phyloP scores from a whole-genome alignment of 2,888 invertebrate species.

The Papilio demoleus region DNA sequence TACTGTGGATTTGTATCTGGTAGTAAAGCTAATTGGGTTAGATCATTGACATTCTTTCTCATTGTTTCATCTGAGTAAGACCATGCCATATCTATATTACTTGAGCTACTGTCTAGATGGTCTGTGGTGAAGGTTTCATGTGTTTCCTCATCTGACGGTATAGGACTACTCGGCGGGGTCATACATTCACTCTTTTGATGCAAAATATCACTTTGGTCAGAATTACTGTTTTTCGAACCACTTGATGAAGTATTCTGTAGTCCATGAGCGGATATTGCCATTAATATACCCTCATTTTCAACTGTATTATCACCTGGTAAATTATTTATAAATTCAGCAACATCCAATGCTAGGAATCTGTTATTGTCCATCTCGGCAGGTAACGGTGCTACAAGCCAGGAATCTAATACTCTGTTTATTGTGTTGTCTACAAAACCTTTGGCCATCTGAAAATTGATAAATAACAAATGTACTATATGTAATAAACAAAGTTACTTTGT shows the following conservation, averaged over 20 bases:
- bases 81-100: conserved; percentile 59
- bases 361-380: conserved; percentile 68
- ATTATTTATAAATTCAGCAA: conserved; percentile 82
- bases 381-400: conserved; percentile 80
- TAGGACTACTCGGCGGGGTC: conserved; percentile 57
- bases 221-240: conserved; percentile 39
- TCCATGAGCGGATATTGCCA: conserved; percentile 89
- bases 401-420: conserved; percentile 87
- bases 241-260: conserved; percentile 76
- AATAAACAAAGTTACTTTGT: neutral
- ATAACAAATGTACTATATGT: conserved; percentile 1
- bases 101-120: conserved; percentile 49
- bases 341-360: conserved; percentile 67
- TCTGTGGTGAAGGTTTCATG: conserved; percentile 43
- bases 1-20: conserved; percentile 57
- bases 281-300: conserved; percentile 88
- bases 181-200: conserved; percentile 46
- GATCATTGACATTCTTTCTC: conserved; percentile 50
- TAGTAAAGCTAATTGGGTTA: conserved; percentile 53
- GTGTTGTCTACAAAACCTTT: conserved; percentile 88
- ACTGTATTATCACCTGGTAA: conserved; percentile 82
- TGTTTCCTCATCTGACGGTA: conserved; percentile 57
- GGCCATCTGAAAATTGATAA: conserved; percentile 73
- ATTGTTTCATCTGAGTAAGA: conserved; percentile 52
- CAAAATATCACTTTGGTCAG: conserved; percentile 35